Conservation (phyloP, 2,797 vertebrate species). For the Peromyscus aztecus region DNA sequence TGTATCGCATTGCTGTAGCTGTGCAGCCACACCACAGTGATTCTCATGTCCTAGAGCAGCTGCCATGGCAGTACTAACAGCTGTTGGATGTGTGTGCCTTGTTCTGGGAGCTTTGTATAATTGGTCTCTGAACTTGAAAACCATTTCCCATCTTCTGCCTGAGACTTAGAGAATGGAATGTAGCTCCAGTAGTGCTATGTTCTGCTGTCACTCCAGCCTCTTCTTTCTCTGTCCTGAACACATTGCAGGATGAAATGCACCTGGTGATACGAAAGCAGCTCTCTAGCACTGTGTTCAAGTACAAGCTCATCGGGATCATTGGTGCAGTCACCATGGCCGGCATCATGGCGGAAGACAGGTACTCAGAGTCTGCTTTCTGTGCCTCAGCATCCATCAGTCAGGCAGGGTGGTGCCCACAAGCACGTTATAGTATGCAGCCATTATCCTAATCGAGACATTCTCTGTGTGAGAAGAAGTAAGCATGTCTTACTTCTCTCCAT, state of each 20-base stretch:
- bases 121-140: slow-evolving; percentile 35
- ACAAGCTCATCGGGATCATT: slow-evolving; percentile 97
- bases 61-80: background rate
- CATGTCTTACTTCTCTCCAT: background rate
- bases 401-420: background rate
- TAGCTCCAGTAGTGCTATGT: background rate
- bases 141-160: background rate
- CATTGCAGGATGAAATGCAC: slow-evolving; percentile 95
- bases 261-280: slow-evolving; percentile 98
- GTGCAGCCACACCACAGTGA: background rate
- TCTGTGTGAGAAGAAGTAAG: background rate
- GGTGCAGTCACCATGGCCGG: slow-evolving; percentile 95
- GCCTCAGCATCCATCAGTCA: background rate
- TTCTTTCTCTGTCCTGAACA: slow-evolving; percentile 52
- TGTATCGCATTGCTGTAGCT: slow-evolving; percentile 41
- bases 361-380: slow-evolving; percentile 43
- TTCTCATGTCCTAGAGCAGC: background rate
- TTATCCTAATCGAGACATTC: background rate
- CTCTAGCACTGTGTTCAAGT: slow-evolving; percentile 95
- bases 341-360: slow-evolving; percentile 93
- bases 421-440: background rate
- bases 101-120: slow-evolving; percentile 29
- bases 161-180: slow-evolving; percentile 49
- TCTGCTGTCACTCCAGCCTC: background rate
- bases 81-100: background rate